A percentile compares a stretch with the other conserved stretches of the same genome.
These are phyloP conservation scores for Portevinia maculata DNA, from an alignment of 2,888 invertebrate species.

Conservation along the genomic window DNA sequence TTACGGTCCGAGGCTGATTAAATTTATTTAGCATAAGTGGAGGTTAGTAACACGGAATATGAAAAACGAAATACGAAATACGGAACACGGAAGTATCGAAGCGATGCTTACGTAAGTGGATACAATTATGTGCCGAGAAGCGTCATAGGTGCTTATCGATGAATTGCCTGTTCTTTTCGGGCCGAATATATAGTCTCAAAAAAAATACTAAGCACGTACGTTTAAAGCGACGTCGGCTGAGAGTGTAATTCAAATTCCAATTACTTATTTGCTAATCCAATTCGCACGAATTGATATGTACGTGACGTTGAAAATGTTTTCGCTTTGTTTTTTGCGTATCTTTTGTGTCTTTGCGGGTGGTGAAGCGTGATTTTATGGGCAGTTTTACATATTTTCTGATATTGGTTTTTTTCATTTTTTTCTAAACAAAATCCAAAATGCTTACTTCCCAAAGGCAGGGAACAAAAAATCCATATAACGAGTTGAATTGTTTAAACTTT, in stretches of 20 bases:
- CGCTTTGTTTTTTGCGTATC: too few species aligned
- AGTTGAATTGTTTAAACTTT: background rate
- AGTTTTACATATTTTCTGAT: constrained; percentile 4
- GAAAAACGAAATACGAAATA: too few species aligned
- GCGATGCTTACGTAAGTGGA: constrained; percentile 8
- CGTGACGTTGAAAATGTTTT: constrained; percentile 24
- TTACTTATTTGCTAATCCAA: constrained; percentile 55
- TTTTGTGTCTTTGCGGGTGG: background rate
- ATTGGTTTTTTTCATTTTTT: constrained; percentile 78
- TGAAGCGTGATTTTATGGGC: constrained; percentile 38
- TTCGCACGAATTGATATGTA: constrained; percentile 42
- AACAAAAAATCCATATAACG: background rate
- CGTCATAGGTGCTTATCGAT: constrained; percentile 4
- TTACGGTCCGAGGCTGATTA: constrained; percentile 42
- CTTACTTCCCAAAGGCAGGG: background rate
- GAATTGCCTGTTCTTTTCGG: background rate
- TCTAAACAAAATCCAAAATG: constrained; percentile 85
- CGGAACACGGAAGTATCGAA: constrained; percentile 27
- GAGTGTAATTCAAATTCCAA: constrained; percentile 40
- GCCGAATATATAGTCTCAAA: constrained; percentile 5
- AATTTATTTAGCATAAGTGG: constrained; percentile 50
- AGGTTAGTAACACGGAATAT: constrained; percentile 38
- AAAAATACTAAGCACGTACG: constrained; percentile 10
- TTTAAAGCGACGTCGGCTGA: constrained; percentile 10
- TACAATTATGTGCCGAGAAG: constrained; percentile 3